These are phyloP conservation scores for Tachina lurida DNA, from an alignment of 2,888 invertebrate genomes.

Conservation along the genomic window DNA sequence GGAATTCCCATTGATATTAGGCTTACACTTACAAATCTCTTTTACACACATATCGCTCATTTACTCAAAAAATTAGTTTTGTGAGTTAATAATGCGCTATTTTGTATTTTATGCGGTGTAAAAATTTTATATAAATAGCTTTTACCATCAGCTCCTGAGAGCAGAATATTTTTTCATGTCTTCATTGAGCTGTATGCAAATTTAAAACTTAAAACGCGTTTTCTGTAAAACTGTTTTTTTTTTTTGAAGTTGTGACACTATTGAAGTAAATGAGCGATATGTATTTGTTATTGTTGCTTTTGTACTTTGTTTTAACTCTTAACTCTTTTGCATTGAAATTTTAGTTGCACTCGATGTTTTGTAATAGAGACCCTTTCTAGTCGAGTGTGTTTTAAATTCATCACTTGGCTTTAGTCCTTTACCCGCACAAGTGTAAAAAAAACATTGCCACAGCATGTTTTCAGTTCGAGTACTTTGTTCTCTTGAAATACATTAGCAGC, in stretches of 20 bases:
- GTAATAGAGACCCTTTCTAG: slow-evolving; percentile 43
- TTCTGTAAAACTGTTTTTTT: too few species aligned
- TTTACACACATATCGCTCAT: background rate
- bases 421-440: background rate
- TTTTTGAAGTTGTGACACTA: too few species aligned
- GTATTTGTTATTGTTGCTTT: background rate
- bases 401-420: slow-evolving; percentile 22
- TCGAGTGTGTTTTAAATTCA: slow-evolving; percentile 50
- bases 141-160: too few species aligned
- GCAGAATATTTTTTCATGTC: too few species aligned
- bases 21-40: slow-evolving; percentile 10
- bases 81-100: too few species aligned
- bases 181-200: too few species aligned
- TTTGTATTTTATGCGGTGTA: too few species aligned
- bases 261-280: too few species aligned
- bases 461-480: background rate
- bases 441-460: slow-evolving; percentile 6
- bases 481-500: slow-evolving; percentile 26
- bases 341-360: slow-evolving; percentile 38
- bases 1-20: slow-evolving; percentile 43
- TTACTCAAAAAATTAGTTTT: too few species aligned
- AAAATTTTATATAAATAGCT: too few species aligned
- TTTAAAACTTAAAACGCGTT: too few species aligned
- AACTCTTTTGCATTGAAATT: slow-evolving; percentile 17
- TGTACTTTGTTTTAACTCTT: slow-evolving; percentile 9